Evolutionary conservation across 2,113 vertebrate species (phyloP).

Genomic region (Platichthys flesus): DNA sequence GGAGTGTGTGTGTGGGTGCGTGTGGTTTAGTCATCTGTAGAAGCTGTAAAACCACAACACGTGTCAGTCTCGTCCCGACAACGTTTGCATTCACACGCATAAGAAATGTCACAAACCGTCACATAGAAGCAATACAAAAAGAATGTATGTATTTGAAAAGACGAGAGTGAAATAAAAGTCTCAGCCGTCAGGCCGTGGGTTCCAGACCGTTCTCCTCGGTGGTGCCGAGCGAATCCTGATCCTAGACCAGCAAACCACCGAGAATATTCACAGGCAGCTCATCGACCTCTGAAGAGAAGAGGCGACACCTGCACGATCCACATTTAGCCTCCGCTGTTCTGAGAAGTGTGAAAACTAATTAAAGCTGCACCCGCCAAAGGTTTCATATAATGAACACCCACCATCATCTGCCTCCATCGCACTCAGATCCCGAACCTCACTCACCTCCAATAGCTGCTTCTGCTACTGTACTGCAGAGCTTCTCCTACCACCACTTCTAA

Average conservation of each 20-base stretch:
- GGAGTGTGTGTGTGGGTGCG: background rate
- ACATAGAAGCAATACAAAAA: background rate
- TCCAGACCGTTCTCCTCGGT: conserved; percentile 3
- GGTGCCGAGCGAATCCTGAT: background rate
- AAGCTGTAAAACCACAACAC: background rate
- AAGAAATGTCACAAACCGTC: background rate
- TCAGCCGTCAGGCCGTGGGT: background rate
- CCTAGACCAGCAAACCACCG: background rate
- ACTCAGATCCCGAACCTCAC: background rate
- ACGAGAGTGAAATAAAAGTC: background rate
- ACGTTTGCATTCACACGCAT: background rate
- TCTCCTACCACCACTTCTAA: background rate
- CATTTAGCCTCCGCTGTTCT: conserved; percentile 24
- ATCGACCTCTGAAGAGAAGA: conserved; percentile 27
- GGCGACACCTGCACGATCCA: conserved; percentile 36
- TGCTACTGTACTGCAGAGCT: background rate
- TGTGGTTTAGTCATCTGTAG: background rate
- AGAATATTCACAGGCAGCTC: conserved; percentile 27
- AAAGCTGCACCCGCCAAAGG: conserved; percentile 21
- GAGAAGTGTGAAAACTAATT: conserved; percentile 45
- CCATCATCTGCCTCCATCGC: background rate
- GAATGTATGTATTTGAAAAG: too few species aligned
- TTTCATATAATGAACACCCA: background rate
- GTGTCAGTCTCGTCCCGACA: background rate
- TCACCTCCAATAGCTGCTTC: background rate